Evolutionary conservation across 2,888 invertebrate species (phyloP), one percentile per base, ranked within the genome.

Genomic region (Globia sparganii): DNA sequence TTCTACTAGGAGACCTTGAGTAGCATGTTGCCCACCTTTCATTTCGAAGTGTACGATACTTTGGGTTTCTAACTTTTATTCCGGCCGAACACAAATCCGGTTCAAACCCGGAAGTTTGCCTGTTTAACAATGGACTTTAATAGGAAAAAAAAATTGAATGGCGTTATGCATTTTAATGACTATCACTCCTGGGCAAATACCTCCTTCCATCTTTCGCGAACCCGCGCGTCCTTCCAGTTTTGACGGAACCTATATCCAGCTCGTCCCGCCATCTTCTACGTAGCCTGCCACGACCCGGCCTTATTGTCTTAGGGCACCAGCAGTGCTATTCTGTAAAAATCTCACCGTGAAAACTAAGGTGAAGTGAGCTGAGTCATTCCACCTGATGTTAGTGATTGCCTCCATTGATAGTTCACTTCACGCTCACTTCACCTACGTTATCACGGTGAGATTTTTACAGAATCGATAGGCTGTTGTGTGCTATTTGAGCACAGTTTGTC

Each of bases 141-240:
- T 37, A 13, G 25, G 1, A 1, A 74, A 59, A 18, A 37, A 34
- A 8, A 8, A 1, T 46, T 1, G n/a, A 43, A 34, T 13, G 28
- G 43, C 46, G 15, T 49, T 74, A 34, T 37, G 37, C 49, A 49
- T 61, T 40, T 74, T 76, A 56, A 40, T 72, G 49, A 49, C 25
- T n/a, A 18, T 58, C 31, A 18, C 11, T 31, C 11, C 11, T 34
- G 11, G 25, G 25, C 34, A 61, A 5, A 11, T 21, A 25, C 61
- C 61, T 59, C 31, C 4, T 2, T 59, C 21, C 34, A 34, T 21
- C 25, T 34, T 61, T 25, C 11, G 34, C 34, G 61, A 34, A 34
- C 25, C 21, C 5, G 34, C 11, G 34, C 11, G 1, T 25, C 25
- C 8, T 31, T 21, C 34, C 2, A 34, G 34, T 34, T 5, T 61